Evolutionary conservation across 2,113 vertebrate species (phyloP), one percentile per base, ranked within the genome.

Genomic region (Natator depressus): DNA sequence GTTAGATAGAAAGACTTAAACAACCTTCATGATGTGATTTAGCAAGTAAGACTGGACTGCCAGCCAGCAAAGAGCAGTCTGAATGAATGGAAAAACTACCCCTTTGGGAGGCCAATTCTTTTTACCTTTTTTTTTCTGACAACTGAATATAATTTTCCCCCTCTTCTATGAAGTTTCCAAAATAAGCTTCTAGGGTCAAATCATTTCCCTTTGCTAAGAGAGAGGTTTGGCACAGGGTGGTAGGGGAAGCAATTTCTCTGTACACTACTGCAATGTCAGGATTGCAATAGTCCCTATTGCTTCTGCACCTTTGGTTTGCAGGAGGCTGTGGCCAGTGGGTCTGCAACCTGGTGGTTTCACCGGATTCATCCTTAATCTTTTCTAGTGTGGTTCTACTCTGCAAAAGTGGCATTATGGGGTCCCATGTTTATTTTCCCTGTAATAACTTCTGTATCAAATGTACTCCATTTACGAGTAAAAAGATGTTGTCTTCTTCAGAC

Each of bases 21-120:
- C 85, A 89, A 86, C 92, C 88, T 94, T 93, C 93, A 89, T 86
- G 95, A 93, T 94, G 31, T 87, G 84, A 93, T 96, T 88, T 31
- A 89, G 78, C 50, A 90, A 93, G 87, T 5, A 69, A 93, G 81
- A 93, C 16, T 10, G 87, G 57, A 55, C 82, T 89, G 27, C 84
- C 88, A 82, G 42, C 50, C n/a, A 91, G 75, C n/a, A 90, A 69
- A 76, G 35, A 75, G 50, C 50, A 69, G 57, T 83, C 84, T 95
- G 78, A 89, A 50, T 54, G 51, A 94, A 87, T 87, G 87, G 55
- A 84, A 80, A 86, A 85, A 25, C 47, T 85, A 25, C 46, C 10
- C 79, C 38, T 81, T 94, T 42, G 93, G 57, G 69, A 95, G 94
- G 88, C 27, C 0, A 38, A 25, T 82, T 82, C 81, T 31, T 85